Evolutionary conservation across 2,888 invertebrate genomes (phyloP).

Genomic region (Leptinotarsa rubiginosa): DNA sequence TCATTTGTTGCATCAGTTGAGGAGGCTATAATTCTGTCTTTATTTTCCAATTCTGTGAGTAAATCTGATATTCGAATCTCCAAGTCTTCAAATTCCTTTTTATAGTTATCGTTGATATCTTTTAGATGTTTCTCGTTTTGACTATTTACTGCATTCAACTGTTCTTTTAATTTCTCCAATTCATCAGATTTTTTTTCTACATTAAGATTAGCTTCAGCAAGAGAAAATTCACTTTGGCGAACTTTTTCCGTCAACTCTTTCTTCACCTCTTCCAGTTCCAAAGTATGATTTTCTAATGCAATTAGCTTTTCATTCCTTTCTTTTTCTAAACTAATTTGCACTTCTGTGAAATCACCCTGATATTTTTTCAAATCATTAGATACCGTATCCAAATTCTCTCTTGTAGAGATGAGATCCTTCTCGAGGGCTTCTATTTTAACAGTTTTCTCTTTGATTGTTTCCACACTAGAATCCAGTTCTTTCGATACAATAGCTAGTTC

Average conservation of each 20-base stretch:
- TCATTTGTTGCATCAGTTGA: conserved; percentile 46
- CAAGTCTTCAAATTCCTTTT: conserved; percentile 46
- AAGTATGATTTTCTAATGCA: conserved; percentile 58
- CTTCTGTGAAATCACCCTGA: conserved; percentile 56
- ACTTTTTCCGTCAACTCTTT: conserved; percentile 50
- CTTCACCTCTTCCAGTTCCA: conserved; percentile 59
- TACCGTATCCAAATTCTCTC: conserved; percentile 54
- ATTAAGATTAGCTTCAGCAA: conserved; percentile 65
- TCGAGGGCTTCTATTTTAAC: conserved; percentile 57
- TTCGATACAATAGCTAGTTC: conserved; percentile 38
- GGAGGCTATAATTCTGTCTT: conserved; percentile 46
- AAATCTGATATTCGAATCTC: conserved; percentile 44
- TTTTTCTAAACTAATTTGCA: conserved; percentile 56
- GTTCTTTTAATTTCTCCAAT: conserved; percentile 38
- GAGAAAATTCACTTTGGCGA: conserved; percentile 52
- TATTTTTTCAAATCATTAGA: conserved; percentile 60
- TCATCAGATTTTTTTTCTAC: conserved; percentile 41
- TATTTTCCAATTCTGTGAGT: conserved; percentile 46
- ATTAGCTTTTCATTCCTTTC: conserved; percentile 60
- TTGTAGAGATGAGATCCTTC: conserved; percentile 58
- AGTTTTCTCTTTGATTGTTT: conserved; percentile 54
- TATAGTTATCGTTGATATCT: conserved; percentile 45
- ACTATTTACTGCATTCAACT: conserved; percentile 26
- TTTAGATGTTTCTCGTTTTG: conserved; percentile 45
- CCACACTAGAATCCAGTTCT: conserved; percentile 34